Base-by-base conservation (phyloP, 2,888 invertebrate genomes). In the Sabatieria punctata region DNA sequence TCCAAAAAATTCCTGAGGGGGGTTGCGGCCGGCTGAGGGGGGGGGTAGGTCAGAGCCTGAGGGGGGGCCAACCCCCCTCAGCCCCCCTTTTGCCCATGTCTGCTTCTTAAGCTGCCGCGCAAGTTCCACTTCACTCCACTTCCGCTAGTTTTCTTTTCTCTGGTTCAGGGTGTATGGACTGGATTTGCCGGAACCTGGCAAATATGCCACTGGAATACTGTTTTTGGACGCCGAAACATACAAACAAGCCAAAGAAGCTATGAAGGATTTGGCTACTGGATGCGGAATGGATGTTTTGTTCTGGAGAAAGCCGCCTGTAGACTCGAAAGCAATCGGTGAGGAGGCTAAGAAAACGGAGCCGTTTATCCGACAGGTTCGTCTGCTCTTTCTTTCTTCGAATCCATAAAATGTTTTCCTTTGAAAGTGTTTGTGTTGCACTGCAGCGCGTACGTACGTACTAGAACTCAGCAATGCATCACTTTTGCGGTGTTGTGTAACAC, bases 331-430 rank as follows among this genome's bases (percentile, higher is more conserved):
- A 54, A 85, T 97, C 61, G 95, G 85, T 56, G 76, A 79, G 57
- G 89, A 93, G 61, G 97, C 95, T 48, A 78, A 79, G 62, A 83
- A 82, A 70, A 83, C 82, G 60, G 95, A 97, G 73, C 97, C 97
- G 35, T 78, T 81, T 65, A 91, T 95, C 75, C 78, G 88, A 58
- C 97, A 97, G 75, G 93, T 91, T 24, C 25, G 13, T 44, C 4
- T 21, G 21, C 15, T 39, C 15, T 43, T 13, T 27, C 21, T 24
- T n/a, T n/a, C n/a, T n/a, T n/a, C n/a, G n/a, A n/a, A n/a, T n/a
- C n/a, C n/a, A n/a, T n/a, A n/a, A n/a, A n/a, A n/a, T n/a, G n/a
- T n/a, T n/a, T n/a, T n/a, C n/a, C n/a, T n/a, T n/a, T n/a, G n/a
- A n/a, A n/a, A n/a, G n/a, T n/a, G n/a, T n/a, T n/a, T n/a, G n/a